phyloP scores from a whole-genome alignment of 2,888 invertebrate genomes.

The Exephanes ischioxanthus region DNA sequence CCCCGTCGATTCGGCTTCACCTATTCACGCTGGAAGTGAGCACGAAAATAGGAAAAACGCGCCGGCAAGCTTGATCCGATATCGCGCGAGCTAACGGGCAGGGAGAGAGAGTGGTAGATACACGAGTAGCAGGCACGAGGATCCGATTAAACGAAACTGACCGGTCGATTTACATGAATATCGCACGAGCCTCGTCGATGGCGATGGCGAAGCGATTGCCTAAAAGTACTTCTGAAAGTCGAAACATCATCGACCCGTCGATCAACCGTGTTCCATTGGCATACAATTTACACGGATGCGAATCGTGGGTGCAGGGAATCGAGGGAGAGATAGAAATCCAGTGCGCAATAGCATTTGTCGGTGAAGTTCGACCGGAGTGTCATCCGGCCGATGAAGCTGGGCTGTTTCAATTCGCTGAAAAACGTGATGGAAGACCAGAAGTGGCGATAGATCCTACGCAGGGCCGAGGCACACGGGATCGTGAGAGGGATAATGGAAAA shows the following conservation, averaged over 20 bases:
- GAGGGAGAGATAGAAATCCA: neutral
- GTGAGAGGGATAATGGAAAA: constrained; percentile 36
- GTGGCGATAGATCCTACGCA: constrained; percentile 19
- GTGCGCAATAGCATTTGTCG: constrained; percentile 53
- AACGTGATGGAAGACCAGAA: constrained; percentile 50
- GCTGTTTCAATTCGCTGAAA: constrained; percentile 21
- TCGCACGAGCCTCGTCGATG: neutral
- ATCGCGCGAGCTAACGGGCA: neutral
- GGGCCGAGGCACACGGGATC: constrained; percentile 19
- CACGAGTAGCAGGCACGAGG: neutral
- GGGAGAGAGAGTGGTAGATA: neutral
- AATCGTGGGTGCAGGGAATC: neutral
- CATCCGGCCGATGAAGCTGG: constrained; percentile 38
- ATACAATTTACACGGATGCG: constrained; percentile 4
- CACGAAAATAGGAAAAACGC: constrained; percentile 4
- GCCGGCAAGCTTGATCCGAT: constrained; percentile 5
- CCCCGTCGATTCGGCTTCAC: neutral
- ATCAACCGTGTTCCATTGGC: neutral
- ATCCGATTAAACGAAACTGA: constrained; percentile 26
- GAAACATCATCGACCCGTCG: constrained; percentile 1
- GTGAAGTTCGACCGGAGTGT: constrained; percentile 39
- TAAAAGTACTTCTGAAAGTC: constrained; percentile 1
- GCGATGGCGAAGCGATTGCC: neutral
- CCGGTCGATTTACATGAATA: neutral
- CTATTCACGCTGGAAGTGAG: neutral